These are phyloP conservation scores for Scaeva pyrastri DNA, from an alignment of 2,888 invertebrate genomes.

Conservation along the genomic window DNA sequence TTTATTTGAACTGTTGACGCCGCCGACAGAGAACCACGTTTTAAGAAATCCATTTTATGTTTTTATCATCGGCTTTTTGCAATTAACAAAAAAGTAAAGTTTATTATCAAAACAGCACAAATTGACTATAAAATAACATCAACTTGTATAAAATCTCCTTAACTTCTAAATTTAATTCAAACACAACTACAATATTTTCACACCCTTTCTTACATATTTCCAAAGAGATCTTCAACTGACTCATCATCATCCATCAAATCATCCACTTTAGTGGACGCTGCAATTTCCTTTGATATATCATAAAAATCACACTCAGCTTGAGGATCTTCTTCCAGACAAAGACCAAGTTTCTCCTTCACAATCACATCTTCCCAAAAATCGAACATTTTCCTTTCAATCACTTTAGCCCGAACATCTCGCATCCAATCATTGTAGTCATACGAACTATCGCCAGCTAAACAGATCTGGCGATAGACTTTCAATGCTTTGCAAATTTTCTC, in stretches of 20 bases:
- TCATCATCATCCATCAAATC: slow-evolving; percentile 62
- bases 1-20: no score
- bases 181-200: background rate
- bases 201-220: slow-evolving; percentile 74
- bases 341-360: slow-evolving; percentile 80
- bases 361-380: slow-evolving; percentile 81
- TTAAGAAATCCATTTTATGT: no score
- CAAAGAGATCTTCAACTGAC: slow-evolving; percentile 75
- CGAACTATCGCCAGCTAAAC: slow-evolving; percentile 79
- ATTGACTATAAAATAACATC: no score
- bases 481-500: slow-evolving; percentile 80
- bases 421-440: slow-evolving; percentile 82
- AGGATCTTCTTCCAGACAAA: slow-evolving; percentile 80
- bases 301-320: slow-evolving; percentile 79
- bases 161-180: slow-evolving; percentile 1
- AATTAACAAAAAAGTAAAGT: no score
- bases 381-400: slow-evolving; percentile 76
- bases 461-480: slow-evolving; percentile 79
- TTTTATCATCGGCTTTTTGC: no score
- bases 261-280: slow-evolving; percentile 49
- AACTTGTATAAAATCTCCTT: no score
- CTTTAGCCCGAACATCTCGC: slow-evolving; percentile 78
- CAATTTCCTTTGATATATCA: slow-evolving; percentile 50
- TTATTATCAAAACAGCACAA: no score
- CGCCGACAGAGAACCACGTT: no score